Conservation (phyloP, 1,140 invertebrate species). For the Bombus confusus region DNA sequence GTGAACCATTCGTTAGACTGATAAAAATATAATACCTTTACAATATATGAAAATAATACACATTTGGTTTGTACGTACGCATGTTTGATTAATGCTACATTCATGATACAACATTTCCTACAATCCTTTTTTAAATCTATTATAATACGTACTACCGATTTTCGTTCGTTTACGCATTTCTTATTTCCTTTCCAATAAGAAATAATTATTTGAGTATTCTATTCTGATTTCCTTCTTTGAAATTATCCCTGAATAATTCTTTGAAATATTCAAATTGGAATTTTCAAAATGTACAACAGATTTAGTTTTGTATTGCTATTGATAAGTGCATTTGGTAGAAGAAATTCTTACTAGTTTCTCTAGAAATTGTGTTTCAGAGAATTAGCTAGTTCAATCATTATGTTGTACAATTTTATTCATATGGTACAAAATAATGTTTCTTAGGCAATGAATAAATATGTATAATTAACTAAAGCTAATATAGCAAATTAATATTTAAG, state of each 20-base stretch:
- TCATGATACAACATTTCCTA: slow-evolving; percentile 30
- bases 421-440: not conserved
- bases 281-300: not conserved
- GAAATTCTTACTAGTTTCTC: not conserved
- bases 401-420: not conserved
- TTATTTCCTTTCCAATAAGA: not conserved
- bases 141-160: slow-evolving; percentile 22
- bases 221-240: not conserved
- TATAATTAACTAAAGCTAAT: not conserved
- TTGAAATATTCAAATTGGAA: slow-evolving; percentile 21
- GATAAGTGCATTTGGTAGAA: not conserved
- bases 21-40: slow-evolving; percentile 53
- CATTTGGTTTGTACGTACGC: slow-evolving; percentile 51
- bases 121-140: slow-evolving; percentile 1
- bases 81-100: slow-evolving; percentile 57
- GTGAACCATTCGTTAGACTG: slow-evolving; percentile 20
- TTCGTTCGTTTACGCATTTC: not conserved
- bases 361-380: not conserved
- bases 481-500: not conserved
- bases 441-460: not conserved
- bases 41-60: slow-evolving; percentile 59
- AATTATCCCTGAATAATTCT: not conserved
- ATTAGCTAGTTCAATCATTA: not conserved
- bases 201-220: slow-evolving; percentile 10
- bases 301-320: not conserved